Base-by-base conservation (phyloP, 2,888 invertebrate species). In the Rutpela maculata region DNA sequence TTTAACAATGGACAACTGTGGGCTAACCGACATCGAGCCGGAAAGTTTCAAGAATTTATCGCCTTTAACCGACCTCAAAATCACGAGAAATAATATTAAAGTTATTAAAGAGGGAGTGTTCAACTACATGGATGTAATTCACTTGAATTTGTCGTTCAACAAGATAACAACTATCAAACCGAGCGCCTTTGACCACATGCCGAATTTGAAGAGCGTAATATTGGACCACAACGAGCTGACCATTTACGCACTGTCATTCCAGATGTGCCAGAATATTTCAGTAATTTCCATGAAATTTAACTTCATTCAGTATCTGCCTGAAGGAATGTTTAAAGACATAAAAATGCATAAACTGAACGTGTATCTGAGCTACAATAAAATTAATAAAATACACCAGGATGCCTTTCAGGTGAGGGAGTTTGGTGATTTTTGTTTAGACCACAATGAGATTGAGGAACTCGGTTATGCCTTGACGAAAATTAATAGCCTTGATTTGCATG, bases 151-250 rank as follows among this genome's bases (percentile, higher is more conserved):
- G 18, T 82, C 86, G 10, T 73, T 81, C 60, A 87, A 87, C 75
- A 82, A 83, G 59, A 82, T 87, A 18, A 71, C 82, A 22, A 80
- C 78, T 15, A 82, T 88, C 18, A 81, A 80, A 31, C 80, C 84
- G 3, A 74, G 80, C 19, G 86, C 87, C 9, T 88, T 88, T 66
- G 83, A 86, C 70, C 81, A 84, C 74, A 86, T 87, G 85, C 79
- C 79, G 6, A 80, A 80, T 31, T 79, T 87, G 31, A 77, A 78
- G 22, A 79, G 66, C 31, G 60, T 88, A 5, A 81, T 81, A 60
- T 75, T 87, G 63, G 86, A 87, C 73, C 80, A 84, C 76, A 88
- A 88, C 74, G 85, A 86, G 72, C 67, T 88, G 19, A 82, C 82
- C 15, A 76, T 80, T 15, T 85, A 83, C 66, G 78, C 81, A 18